A percentile compares a stretch with the other conserved stretches of the same genome.
These are phyloP conservation scores for Agriotes lineatus DNA, from an alignment of 2,888 invertebrate species.

Conservation along the genomic window DNA sequence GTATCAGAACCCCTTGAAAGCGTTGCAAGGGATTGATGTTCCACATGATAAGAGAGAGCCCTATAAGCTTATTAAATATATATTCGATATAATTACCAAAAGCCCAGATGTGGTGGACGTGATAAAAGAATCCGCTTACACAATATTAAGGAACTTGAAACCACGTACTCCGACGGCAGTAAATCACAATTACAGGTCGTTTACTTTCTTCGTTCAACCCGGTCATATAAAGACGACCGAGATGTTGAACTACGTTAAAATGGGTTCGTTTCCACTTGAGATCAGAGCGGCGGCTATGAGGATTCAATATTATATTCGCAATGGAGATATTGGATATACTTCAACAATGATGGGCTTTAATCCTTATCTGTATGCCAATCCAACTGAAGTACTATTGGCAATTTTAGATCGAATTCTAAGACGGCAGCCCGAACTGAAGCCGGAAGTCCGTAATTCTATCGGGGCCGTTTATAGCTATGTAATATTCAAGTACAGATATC, in stretches of 20 bases:
- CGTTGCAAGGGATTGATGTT: background rate
- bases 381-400: background rate
- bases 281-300: background rate
- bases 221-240: background rate
- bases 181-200: background rate
- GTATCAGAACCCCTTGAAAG: background rate
- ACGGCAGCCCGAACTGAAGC: background rate
- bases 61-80: background rate
- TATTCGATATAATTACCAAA: background rate
- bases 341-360: background rate
- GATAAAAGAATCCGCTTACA: background rate
- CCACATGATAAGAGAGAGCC: background rate
- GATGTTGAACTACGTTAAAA: conserved; percentile 2
- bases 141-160: background rate
- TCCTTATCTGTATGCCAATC: background rate
- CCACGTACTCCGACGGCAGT: background rate
- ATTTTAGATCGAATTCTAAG: background rate
- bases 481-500: background rate
- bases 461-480: conserved; percentile 1
- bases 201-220: background rate
- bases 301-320: background rate
- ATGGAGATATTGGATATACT: background rate
- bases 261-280: conserved; percentile 10
- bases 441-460: background rate
- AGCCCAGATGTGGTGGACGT: background rate